Conservation (phyloP, 2,888 invertebrate genomes). For the Drosophila yooni region DNA sequence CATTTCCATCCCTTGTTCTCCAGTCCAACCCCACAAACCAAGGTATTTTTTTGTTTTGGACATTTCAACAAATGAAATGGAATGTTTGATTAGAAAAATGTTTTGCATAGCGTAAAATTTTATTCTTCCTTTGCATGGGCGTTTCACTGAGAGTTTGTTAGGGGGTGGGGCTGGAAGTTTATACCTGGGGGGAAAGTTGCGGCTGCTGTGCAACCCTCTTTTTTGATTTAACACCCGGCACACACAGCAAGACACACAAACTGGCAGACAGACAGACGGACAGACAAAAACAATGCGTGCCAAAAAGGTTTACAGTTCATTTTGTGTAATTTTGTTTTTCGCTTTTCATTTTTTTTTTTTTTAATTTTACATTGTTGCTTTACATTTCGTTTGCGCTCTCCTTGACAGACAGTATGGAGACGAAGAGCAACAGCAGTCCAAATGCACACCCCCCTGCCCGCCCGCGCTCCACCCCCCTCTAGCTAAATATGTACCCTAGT, state of each 20-base stretch:
- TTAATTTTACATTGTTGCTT: conserved; percentile 60
- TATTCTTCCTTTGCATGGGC: conserved; percentile 62
- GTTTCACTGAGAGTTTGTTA: conserved; percentile 30
- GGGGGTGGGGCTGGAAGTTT: neutral
- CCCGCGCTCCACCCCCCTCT: neutral
- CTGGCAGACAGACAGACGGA: neutral
- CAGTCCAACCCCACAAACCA: neutral
- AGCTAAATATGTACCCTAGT: neutral
- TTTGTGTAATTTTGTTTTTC: conserved; percentile 62
- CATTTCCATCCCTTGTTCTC: neutral
- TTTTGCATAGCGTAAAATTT: conserved; percentile 79
- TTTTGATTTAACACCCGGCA: conserved; percentile 42
- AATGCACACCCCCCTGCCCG: conserved; percentile 27
- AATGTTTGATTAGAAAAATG: conserved; percentile 80
- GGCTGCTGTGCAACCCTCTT: conserved; percentile 56
- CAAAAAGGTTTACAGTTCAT: conserved; percentile 78
- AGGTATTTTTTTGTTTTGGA: neutral
- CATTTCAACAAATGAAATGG: conserved; percentile 71
- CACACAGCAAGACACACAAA: neutral
- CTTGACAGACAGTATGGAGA: neutral
- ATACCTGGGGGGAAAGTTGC: conserved; percentile 49
- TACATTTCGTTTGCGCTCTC: conserved; percentile 46
- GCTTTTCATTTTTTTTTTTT: conserved; percentile 20
- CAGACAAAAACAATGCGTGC: conserved; percentile 64
- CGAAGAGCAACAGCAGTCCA: conserved; percentile 21